A percentile compares a stretch with the other conserved stretches of the same genome.
These are phyloP conservation scores for Coecobrya sp. DNA, from an alignment of 2,888 invertebrate species.

Conservation along the genomic window DNA sequence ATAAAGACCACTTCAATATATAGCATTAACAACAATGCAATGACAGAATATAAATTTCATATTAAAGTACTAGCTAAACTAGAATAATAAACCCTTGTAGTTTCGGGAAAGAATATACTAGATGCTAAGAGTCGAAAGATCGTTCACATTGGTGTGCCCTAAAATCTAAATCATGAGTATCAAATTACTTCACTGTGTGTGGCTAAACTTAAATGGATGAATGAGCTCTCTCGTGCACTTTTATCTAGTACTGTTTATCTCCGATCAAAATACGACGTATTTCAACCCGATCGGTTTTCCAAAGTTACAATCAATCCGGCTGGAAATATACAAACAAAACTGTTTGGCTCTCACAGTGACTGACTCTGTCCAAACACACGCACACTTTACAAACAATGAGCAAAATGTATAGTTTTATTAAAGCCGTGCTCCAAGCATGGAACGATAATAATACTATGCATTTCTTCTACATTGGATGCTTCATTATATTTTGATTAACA, in stretches of 20 bases:
- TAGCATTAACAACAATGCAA: slow-evolving; percentile 15
- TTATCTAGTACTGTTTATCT: slow-evolving; percentile 30
- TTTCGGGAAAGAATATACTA: too few relatives aligned
- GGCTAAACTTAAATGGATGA: not conserved
- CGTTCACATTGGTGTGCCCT: too few relatives aligned
- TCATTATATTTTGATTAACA: too few relatives aligned
- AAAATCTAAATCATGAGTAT: not conserved
- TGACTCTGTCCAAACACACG: slow-evolving; percentile 27
- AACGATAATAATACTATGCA: not conserved
- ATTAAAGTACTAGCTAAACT: too few relatives aligned
- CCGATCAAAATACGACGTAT: slow-evolving; percentile 22
- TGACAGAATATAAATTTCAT: not conserved
- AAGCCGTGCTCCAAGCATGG: not conserved
- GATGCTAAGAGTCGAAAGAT: too few relatives aligned
- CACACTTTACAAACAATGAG: slow-evolving; percentile 21
- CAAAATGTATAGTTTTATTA: not conserved
- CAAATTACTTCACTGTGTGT: not conserved
- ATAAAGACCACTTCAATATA: too few relatives aligned
- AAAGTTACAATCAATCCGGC: slow-evolving; percentile 42
- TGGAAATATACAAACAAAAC: slow-evolving; percentile 52
- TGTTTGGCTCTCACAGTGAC: slow-evolving; percentile 21
- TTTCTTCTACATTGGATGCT: not conserved
- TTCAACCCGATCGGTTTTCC: slow-evolving; percentile 54
- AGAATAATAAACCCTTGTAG: too few relatives aligned
- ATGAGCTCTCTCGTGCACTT: not conserved